Conservation (phyloP, 2,113 vertebrate genomes). For the Anseranas semipalmata region DNA sequence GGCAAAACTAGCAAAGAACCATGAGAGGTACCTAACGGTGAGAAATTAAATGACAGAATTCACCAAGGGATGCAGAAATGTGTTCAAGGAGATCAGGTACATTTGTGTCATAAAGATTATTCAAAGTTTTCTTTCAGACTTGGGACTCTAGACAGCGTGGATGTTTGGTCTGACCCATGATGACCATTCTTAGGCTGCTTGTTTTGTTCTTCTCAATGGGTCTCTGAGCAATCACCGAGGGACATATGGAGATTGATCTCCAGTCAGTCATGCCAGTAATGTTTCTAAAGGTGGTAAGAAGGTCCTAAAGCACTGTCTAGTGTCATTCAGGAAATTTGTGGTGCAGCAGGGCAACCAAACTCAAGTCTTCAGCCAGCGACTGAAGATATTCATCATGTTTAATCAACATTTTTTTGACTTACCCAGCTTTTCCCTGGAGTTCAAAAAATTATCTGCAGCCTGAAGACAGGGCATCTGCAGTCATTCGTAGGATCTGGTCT, state of each 20-base stretch:
- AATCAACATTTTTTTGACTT: neutral
- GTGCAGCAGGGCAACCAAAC: neutral
- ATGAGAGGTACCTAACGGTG: neutral
- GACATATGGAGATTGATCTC: neutral
- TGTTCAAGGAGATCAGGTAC: neutral
- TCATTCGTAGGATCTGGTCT: conserved; percentile 10
- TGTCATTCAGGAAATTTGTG: neutral
- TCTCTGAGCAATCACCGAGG: neutral
- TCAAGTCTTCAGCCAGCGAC: neutral
- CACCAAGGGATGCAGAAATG: neutral
- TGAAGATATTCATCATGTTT: neutral
- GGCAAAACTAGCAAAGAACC: too few species aligned
- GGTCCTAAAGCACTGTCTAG: neutral
- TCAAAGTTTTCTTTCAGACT: neutral
- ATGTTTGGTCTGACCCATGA: neutral
- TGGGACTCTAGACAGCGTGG: neutral
- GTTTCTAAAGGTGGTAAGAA: neutral
- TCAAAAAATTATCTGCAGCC: neutral
- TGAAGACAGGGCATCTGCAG: neutral
- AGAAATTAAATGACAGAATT: neutral
- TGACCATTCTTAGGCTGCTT: neutral
- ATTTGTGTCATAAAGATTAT: neutral
- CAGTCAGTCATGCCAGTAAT: neutral
- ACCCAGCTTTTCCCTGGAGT: neutral
- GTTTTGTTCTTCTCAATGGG: neutral